Conservation (phyloP, 1,140 invertebrate genomes). For the Coelopa frigida region DNA sequence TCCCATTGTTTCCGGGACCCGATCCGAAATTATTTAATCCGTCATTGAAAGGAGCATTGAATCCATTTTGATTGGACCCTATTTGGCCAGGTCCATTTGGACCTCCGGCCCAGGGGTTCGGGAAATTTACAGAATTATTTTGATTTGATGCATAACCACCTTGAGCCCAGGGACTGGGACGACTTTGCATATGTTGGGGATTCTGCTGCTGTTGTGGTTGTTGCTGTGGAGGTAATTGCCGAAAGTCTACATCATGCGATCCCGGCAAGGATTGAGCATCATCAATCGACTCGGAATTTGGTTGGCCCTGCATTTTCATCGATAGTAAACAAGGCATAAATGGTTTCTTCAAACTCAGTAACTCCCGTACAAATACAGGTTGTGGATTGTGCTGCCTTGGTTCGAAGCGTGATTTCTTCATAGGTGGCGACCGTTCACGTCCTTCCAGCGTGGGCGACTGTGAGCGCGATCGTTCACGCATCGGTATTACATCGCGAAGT, state of each 20-base stretch:
- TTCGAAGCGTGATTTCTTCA: conserved; percentile 37
- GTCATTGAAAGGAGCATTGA: too few relatives aligned
- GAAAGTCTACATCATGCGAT: conserved; percentile 22
- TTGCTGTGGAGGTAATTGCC: conserved; percentile 21
- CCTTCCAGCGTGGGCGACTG: conserved; percentile 41
- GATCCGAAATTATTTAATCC: neutral
- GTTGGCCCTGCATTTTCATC: conserved; percentile 26
- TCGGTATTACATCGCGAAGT: conserved; percentile 63
- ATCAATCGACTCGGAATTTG: conserved; percentile 24
- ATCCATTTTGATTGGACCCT: conserved; percentile 18
- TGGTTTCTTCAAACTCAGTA: conserved; percentile 32
- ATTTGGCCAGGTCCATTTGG: conserved; percentile 17
- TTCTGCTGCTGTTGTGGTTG: conserved; percentile 10
- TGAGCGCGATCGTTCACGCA: conserved; percentile 51
- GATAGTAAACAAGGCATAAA: conserved; percentile 31
- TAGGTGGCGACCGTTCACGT: conserved; percentile 25
- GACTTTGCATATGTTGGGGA: conserved; percentile 16
- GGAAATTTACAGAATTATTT: conserved; percentile 4
- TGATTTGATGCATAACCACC: too few relatives aligned
- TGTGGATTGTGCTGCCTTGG: conserved; percentile 37
- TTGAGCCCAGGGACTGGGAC: conserved; percentile 40
- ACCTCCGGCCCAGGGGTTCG: conserved; percentile 5
- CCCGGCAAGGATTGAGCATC: conserved; percentile 22
- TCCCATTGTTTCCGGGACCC: neutral
- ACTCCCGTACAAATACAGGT: conserved; percentile 32